A percentile compares a stretch with the other conserved stretches of the same genome.
phyloP scores from a whole-genome alignment of 2,113 vertebrate species.

The Galeopterus variegatus region DNA sequence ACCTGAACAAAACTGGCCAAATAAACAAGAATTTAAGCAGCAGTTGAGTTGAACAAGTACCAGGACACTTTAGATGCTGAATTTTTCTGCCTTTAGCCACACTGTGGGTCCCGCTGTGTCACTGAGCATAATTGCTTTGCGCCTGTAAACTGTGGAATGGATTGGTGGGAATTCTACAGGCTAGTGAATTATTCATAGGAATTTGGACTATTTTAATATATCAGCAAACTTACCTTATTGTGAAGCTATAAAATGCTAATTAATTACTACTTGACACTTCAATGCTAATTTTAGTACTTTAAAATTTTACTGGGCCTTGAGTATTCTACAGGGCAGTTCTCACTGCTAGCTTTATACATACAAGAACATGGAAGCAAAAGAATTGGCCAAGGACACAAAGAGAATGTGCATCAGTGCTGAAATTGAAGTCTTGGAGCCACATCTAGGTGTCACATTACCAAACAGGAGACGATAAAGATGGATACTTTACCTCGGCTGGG shows the following conservation, averaged over 20 bases:
- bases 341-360: neutral
- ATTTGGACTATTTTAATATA: slow-evolving; percentile 14
- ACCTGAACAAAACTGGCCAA: neutral
- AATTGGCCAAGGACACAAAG: slow-evolving; percentile 56
- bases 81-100: neutral
- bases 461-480: slow-evolving; percentile 75
- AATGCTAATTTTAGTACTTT: neutral
- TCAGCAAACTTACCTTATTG: neutral
- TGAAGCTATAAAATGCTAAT: slow-evolving; percentile 19
- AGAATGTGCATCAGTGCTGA: slow-evolving; percentile 59
- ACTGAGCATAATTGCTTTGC: neutral
- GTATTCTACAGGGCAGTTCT: neutral
- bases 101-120: neutral
- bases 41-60: neutral
- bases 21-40: slow-evolving; percentile 3
- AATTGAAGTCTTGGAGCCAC: slow-evolving; percentile 67
- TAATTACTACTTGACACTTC: neutral
- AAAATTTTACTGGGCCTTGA: neutral
- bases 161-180: neutral
- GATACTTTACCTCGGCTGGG: slow-evolving; percentile 67
- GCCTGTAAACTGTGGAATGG: neutral
- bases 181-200: slow-evolving; percentile 9
- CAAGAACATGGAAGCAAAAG: neutral
- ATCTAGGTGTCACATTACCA: slow-evolving; percentile 71
- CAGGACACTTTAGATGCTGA: neutral